These are phyloP conservation scores for Corvus cornix DNA, from an alignment of 2,113 vertebrate species.

Conservation along the genomic window DNA sequence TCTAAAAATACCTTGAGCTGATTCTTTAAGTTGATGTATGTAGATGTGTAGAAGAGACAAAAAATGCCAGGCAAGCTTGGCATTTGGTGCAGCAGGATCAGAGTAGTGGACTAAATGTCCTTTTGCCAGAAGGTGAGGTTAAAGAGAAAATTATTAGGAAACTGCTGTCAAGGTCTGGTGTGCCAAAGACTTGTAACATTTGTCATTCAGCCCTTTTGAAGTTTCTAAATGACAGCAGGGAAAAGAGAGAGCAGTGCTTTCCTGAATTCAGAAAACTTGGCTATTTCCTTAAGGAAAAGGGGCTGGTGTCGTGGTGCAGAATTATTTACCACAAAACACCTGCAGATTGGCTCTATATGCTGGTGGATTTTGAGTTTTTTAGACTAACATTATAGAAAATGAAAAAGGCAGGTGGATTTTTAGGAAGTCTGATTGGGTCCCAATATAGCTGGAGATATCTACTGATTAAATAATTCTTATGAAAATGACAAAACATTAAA, in stretches of 20 bases:
- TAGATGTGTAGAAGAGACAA: background rate
- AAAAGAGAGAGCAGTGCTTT: background rate
- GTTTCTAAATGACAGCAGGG: slow-evolving; percentile 11
- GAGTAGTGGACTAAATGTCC: slow-evolving; percentile 17
- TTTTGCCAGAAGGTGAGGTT: slow-evolving; percentile 20
- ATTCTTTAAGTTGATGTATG: background rate
- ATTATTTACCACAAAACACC: background rate
- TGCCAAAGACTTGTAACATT: background rate
- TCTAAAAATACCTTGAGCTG: background rate
- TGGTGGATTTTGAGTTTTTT: background rate
- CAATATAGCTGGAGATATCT: background rate
- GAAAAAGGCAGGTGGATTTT: background rate
- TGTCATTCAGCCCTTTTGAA: slow-evolving; percentile 31
- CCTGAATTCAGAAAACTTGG: background rate
- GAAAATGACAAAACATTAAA: background rate
- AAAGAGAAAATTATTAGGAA: slow-evolving; percentile 45
- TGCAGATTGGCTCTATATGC: background rate
- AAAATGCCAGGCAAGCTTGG: slow-evolving; percentile 11
- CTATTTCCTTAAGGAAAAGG: background rate
- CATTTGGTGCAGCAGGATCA: background rate
- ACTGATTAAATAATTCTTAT: background rate
- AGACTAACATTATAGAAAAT: background rate
- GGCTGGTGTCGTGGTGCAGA: background rate
- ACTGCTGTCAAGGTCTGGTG: slow-evolving; percentile 22
- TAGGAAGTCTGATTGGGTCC: background rate